phyloP scores from a whole-genome alignment of 2,888 invertebrate species.

The Leptogaster cylindrica region DNA sequence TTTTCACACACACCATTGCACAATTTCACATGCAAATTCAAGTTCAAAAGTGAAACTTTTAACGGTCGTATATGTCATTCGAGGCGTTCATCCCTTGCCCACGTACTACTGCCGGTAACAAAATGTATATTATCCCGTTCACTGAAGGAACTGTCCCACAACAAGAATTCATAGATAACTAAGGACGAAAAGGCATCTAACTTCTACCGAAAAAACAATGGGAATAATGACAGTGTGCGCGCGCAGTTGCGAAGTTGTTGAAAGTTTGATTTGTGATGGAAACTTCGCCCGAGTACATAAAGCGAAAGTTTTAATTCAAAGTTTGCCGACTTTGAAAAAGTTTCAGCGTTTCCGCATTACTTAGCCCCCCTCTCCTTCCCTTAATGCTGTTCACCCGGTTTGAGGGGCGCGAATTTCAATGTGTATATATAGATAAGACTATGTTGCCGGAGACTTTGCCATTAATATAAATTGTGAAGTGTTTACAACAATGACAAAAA shows the following conservation, averaged over 20 bases:
- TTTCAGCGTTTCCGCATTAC: constrained; percentile 40
- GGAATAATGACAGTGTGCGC: constrained; percentile 41
- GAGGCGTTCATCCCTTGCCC: not conserved
- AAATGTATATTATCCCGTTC: constrained; percentile 7
- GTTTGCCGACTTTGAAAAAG: constrained; percentile 41
- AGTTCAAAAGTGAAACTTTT: not conserved
- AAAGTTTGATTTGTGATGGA: constrained; percentile 42
- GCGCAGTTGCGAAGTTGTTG: constrained; percentile 40
- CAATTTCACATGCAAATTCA: not conserved
- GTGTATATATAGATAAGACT: constrained; percentile 27
- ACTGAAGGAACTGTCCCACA: constrained; percentile 26
- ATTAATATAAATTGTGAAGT: constrained; percentile 39
- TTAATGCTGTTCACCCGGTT: constrained; percentile 37
- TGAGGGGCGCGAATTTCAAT: no score
- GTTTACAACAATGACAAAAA: constrained; percentile 41
- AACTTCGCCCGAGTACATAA: constrained; percentile 36
- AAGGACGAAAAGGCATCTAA: constrained; percentile 36
- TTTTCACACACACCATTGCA: not conserved
- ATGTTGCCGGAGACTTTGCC: constrained; percentile 34
- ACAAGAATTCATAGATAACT: constrained; percentile 39
- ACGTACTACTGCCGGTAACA: not conserved
- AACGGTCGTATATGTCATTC: not conserved
- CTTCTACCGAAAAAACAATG: constrained; percentile 35
- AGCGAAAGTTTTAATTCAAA: constrained; percentile 41
- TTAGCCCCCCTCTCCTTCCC: no score